Conservation (phyloP, 2,888 invertebrate genomes). For the Dichetophora obliterata region DNA sequence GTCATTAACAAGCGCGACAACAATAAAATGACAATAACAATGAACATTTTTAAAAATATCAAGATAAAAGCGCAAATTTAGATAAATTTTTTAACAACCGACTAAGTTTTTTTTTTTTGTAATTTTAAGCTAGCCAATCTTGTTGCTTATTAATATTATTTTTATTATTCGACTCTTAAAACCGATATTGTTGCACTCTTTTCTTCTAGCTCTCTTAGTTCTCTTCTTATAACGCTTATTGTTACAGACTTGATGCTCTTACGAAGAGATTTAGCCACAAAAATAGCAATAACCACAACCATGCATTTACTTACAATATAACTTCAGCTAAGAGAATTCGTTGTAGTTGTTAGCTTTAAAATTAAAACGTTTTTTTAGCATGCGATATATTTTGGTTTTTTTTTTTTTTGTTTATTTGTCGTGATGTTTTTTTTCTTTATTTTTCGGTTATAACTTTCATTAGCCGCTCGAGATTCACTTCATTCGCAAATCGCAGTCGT, state of each 20-base stretch:
- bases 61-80: too few relatives aligned
- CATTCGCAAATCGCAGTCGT: conserved; percentile 37
- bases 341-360: not conserved
- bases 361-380: not conserved
- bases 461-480: conserved; percentile 30
- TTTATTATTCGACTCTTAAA: too few relatives aligned
- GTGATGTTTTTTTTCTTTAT: not conserved
- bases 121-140: too few relatives aligned
- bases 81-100: too few relatives aligned
- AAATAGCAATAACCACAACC: not conserved
- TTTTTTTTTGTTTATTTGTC: not conserved
- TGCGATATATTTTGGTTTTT: not conserved
- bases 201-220: too few relatives aligned
- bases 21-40: conserved; percentile 7
- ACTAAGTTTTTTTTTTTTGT: too few relatives aligned
- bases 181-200: too few relatives aligned
- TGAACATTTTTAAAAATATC: not conserved
- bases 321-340: conserved; percentile 16
- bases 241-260: too few relatives aligned
- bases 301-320: not conserved
- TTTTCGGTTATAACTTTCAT: conserved; percentile 41
- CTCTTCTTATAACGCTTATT: too few relatives aligned
- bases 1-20: not conserved
- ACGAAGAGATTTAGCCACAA: not conserved
- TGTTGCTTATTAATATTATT: too few relatives aligned